Conservation (phyloP, 2,797 vertebrate species). For the Enteromius fasciolatus region DNA sequence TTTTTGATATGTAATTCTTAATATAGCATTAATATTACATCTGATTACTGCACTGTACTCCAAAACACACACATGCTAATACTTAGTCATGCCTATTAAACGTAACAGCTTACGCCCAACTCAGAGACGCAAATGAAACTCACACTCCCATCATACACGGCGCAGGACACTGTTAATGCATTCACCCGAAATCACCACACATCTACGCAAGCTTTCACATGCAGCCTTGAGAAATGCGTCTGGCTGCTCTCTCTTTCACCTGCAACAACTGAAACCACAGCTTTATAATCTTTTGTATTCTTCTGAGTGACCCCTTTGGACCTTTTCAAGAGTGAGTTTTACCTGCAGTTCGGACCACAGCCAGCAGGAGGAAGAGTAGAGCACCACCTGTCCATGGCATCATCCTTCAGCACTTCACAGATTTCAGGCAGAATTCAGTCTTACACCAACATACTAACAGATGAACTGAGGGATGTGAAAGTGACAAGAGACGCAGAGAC, state of each 20-base stretch:
- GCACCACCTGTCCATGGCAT: slow-evolving; percentile 47
- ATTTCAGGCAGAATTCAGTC: slow-evolving; percentile 14
- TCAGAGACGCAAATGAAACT: slow-evolving; percentile 17
- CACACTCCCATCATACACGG: slow-evolving; percentile 4
- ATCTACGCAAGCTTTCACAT: slow-evolving; percentile 27
- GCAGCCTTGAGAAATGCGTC: slow-evolving; percentile 39
- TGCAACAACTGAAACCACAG: not conserved
- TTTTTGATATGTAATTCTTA: not conserved
- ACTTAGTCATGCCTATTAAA: slow-evolving; percentile 16
- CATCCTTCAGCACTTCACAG: slow-evolving; percentile 56
- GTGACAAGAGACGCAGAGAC: not conserved
- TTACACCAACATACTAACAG: not conserved
- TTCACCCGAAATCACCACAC: slow-evolving; percentile 30
- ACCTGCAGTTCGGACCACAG: slow-evolving; percentile 65
- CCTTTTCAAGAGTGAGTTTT: not conserved
- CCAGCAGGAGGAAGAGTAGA: slow-evolving; percentile 65
- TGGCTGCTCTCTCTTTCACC: slow-evolving; percentile 33
- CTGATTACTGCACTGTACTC: slow-evolving; percentile 6
- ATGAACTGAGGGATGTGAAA: not conserved
- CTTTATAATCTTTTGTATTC: not conserved
- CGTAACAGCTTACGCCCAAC: slow-evolving; percentile 1
- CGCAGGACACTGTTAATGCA: slow-evolving; percentile 22
- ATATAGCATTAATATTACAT: not conserved
- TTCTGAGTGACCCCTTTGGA: not conserved
- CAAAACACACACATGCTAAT: slow-evolving; percentile 13